Evolutionary conservation across 37 sponge, comb jelly and placozoan species (phyloP).

Genomic region (Diacarnus erythraeanus): DNA sequence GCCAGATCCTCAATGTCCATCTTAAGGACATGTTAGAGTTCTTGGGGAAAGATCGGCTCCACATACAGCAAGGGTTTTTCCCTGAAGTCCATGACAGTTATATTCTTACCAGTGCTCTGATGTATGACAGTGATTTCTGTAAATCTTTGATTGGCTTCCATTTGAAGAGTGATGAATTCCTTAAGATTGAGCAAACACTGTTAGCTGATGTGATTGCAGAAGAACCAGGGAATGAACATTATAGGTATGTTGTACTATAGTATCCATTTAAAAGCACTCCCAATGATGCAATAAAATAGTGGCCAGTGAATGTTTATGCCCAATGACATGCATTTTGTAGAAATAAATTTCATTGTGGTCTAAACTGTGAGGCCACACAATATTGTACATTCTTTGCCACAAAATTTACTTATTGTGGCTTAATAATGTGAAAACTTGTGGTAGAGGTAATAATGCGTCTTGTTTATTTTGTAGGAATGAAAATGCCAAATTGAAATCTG

Average conservation of each 20-base stretch:
- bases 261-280: too few relatives aligned
- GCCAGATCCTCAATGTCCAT: conserved; percentile 16
- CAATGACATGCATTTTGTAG: too few relatives aligned
- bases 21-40: conserved; percentile 42
- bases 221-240: conserved; percentile 62
- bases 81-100: conserved; percentile 70
- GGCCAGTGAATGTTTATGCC: too few relatives aligned
- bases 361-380: too few relatives aligned
- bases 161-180: conserved; percentile 56
- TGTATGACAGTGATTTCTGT: conserved; percentile 48
- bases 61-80: conserved; percentile 78
- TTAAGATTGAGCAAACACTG: conserved; percentile 68
- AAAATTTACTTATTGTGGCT: too few relatives aligned
- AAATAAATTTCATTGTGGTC: too few relatives aligned
- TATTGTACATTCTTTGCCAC: too few relatives aligned
- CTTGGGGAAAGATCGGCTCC: conserved; percentile 34
- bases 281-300: too few relatives aligned
- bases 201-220: conserved; percentile 75
- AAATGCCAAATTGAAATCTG: too few relatives aligned
- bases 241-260: conserved; percentile 9
- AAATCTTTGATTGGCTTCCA: conserved; percentile 60
- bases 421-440: too few relatives aligned
- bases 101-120: conserved; percentile 46
- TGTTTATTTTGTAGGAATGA: too few relatives aligned
- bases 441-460: too few relatives aligned